Percentiles rank a stretch among this genome's conserved stretches.
phyloP scores from a whole-genome alignment of 2,888 invertebrate genomes.

The Dasysyrphus albostriatus region DNA sequence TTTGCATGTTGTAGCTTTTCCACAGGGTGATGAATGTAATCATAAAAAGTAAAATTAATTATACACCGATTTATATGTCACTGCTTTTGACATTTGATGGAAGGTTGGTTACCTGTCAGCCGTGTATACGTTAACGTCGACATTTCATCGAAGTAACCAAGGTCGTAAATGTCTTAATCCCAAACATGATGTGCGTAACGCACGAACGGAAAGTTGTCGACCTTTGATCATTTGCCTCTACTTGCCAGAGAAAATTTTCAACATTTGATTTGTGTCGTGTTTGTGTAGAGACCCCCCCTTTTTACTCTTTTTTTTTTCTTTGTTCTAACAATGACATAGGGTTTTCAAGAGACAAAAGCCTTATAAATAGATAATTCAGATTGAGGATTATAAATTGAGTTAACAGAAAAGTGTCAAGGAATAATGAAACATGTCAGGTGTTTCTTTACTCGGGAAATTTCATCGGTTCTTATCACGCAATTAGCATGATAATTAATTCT shows the following conservation, averaged over 20 bases:
- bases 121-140: neutral
- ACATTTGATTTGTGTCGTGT: slow-evolving; percentile 7
- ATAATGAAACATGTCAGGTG: slow-evolving; percentile 38
- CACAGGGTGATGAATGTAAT: slow-evolving; percentile 12
- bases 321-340: neutral
- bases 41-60: slow-evolving; percentile 38
- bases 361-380: slow-evolving; percentile 28
- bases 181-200: slow-evolving; percentile 4
- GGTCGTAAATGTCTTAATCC: slow-evolving; percentile 17
- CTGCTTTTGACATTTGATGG: slow-evolving; percentile 29
- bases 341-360: slow-evolving; percentile 4
- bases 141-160: slow-evolving; percentile 13
- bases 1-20: neutral
- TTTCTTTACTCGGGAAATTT: slow-evolving; percentile 1
- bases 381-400: slow-evolving; percentile 37
- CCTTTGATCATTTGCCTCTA: slow-evolving; percentile 33
- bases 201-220: neutral
- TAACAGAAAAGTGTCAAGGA: slow-evolving; percentile 32
- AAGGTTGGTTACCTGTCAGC: slow-evolving; percentile 34
- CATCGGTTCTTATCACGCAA: slow-evolving; percentile 11
- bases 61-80: slow-evolving; percentile 40
- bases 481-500: slow-evolving; percentile 19
- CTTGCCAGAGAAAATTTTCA: slow-evolving; percentile 10
- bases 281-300: neutral
- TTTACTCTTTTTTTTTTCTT: no score